Evolutionary conservation across 2,888 invertebrate genomes (phyloP).

Genomic region (Nephrocerus scutellatus): DNA sequence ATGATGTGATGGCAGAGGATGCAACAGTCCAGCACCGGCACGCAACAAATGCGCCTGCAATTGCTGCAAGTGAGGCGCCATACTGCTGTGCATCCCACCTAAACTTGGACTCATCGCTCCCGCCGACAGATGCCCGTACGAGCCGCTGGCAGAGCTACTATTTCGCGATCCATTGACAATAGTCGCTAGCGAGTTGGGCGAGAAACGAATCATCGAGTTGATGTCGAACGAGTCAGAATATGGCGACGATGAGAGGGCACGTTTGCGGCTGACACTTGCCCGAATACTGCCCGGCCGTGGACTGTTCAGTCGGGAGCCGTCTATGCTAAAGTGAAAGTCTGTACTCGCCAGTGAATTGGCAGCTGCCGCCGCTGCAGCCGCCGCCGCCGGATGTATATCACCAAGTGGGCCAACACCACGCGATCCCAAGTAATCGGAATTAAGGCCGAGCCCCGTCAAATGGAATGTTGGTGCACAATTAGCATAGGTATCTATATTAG

Average conservation of each 20-base stretch:
- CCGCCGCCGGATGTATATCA: conserved; percentile 53
- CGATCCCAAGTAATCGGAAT: conserved; percentile 56
- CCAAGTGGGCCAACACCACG: conserved; percentile 45
- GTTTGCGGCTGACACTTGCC: conserved; percentile 69
- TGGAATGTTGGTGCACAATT: conserved; percentile 40
- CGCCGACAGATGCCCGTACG: conserved; percentile 94
- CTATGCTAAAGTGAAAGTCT: conserved; percentile 84
- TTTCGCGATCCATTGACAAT: conserved; percentile 77
- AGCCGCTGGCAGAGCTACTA: conserved; percentile 73
- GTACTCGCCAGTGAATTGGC: conserved; percentile 70
- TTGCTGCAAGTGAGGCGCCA: conserved; percentile 63
- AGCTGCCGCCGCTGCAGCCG: conserved; percentile 32
- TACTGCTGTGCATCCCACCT: conserved; percentile 50
- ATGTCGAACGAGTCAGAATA: conserved; percentile 94
- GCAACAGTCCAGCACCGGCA: conserved; percentile 48
- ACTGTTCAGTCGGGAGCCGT: conserved; percentile 64
- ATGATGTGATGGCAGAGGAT: conserved; percentile 42
- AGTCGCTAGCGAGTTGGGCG: conserved; percentile 82
- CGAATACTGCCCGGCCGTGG: conserved; percentile 53
- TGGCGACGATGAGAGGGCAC: conserved; percentile 89
- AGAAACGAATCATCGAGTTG: conserved; percentile 91
- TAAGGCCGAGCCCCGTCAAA: conserved; percentile 53
- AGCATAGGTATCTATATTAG: conserved; percentile 32
- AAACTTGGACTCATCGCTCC: conserved; percentile 85
- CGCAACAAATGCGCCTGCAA: conserved; percentile 73